phyloP scores from a whole-genome alignment of 2,888 invertebrate species.

The Hypomecis punctinalis region DNA sequence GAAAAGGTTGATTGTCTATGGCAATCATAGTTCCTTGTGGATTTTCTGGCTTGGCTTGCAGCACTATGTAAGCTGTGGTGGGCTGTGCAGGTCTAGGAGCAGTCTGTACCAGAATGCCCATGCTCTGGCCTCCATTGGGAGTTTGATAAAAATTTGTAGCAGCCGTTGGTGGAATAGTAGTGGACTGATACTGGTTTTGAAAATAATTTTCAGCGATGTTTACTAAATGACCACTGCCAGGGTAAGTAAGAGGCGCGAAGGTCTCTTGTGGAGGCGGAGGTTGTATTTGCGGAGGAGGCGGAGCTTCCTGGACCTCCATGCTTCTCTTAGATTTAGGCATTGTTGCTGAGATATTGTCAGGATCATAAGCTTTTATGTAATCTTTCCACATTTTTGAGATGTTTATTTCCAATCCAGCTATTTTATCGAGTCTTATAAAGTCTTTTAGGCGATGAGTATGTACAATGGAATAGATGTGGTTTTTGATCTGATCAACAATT shows the following conservation, averaged over 20 bases:
- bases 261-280: conserved; percentile 64
- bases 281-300: conserved; percentile 55
- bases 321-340: conserved; percentile 79
- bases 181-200: conserved; percentile 78
- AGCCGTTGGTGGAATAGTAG: conserved; percentile 65
- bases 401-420: conserved; percentile 83
- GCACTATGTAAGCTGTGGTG: conserved; percentile 73
- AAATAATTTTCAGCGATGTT: conserved; percentile 82
- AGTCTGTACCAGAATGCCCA: conserved; percentile 77
- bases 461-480: conserved; percentile 82
- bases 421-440: conserved; percentile 82
- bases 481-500: conserved; percentile 81
- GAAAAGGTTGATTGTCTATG: conserved; percentile 62
- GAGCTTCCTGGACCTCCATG: conserved; percentile 56
- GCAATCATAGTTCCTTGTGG: conserved; percentile 64
- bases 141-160: conserved; percentile 78
- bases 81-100: conserved; percentile 71
- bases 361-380: conserved; percentile 83
- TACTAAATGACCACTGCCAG: conserved; percentile 78
- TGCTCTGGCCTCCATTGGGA: conserved; percentile 72
- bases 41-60: conserved; percentile 76
- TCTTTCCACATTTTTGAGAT: conserved; percentile 86
- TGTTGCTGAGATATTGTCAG: conserved; percentile 79
- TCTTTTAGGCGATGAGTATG: conserved; percentile 82
- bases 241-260: conserved; percentile 71